Percentiles rank a stretch among this genome's conserved stretches.
Conservation (phyloP, 2,888 invertebrate genomes). For the Neoaliturus tenellus region DNA sequence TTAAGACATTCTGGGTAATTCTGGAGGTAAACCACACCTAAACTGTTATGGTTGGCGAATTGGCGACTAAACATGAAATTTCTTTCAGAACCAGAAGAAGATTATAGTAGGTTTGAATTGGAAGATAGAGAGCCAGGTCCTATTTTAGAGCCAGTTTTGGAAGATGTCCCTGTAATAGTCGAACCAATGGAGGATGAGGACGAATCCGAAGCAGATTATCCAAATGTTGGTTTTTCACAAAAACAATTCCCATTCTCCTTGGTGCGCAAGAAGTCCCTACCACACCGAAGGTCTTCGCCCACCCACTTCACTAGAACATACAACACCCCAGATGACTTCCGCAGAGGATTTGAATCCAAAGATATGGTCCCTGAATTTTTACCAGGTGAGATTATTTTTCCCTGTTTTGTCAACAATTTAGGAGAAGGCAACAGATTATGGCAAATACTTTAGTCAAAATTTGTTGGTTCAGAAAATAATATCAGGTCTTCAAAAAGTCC, state of each 20-base stretch:
- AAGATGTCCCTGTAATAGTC: slow-evolving; percentile 22
- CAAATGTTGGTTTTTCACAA: slow-evolving; percentile 41
- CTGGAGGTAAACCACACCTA: too few relatives aligned
- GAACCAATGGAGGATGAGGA: slow-evolving; percentile 53
- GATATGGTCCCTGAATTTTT: slow-evolving; percentile 63
- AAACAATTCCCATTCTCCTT: slow-evolving; percentile 47
- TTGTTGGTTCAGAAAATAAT: too few relatives aligned
- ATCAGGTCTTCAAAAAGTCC: too few relatives aligned
- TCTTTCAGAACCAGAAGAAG: slow-evolving; percentile 28
- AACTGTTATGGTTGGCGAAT: too few relatives aligned
- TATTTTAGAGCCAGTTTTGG: background rate
- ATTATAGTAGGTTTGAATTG: background rate
- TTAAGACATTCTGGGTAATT: too few relatives aligned
- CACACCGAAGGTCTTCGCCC: slow-evolving; percentile 17
- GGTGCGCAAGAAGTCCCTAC: slow-evolving; percentile 52
- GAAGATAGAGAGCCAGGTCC: background rate
- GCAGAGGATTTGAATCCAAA: slow-evolving; percentile 72
- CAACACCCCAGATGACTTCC: slow-evolving; percentile 74
- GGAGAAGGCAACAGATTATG: too few relatives aligned
- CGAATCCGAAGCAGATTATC: slow-evolving; percentile 40
- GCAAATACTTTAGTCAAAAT: too few relatives aligned
- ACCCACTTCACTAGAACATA: slow-evolving; percentile 71
- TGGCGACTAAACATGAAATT: too few relatives aligned
- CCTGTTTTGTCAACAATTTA: too few relatives aligned
- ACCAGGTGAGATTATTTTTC: slow-evolving; percentile 25